phyloP scores from a whole-genome alignment of 2,113 vertebrate genomes.

The Daubentonia madagascariensis region DNA sequence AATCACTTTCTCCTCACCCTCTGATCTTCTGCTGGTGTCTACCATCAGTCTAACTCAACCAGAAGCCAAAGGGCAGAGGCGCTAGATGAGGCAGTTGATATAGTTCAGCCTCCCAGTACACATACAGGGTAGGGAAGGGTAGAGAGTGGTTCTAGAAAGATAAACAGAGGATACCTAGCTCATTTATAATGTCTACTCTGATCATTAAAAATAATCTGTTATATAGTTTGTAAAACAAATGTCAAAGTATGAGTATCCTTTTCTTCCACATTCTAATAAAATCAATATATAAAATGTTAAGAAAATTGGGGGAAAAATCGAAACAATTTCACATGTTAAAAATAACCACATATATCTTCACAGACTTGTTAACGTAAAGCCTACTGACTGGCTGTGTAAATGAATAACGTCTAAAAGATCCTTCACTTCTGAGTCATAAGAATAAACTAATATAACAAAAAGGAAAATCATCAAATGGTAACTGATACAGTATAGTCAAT shows the following conservation, averaged over 20 bases:
- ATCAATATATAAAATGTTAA: constrained; percentile 11
- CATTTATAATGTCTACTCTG: neutral
- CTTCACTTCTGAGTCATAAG: neutral
- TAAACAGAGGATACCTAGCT: neutral
- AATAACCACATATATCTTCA: constrained; percentile 10
- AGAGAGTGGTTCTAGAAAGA: neutral
- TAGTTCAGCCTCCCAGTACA: neutral
- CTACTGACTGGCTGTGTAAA: neutral
- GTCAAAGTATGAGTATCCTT: neutral
- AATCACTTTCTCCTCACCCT: neutral
- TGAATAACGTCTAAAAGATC: neutral
- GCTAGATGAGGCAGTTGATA: neutral
- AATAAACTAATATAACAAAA: constrained; percentile 34
- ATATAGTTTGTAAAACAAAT: neutral
- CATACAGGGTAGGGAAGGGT: neutral
- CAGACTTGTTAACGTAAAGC: neutral
- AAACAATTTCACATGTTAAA: neutral
- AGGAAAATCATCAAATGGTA: neutral
- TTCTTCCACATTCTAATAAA: neutral
- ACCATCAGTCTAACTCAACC: neutral
- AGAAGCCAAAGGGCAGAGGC: neutral
- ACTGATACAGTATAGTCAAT: neutral
- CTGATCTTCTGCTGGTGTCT: neutral
- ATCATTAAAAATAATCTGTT: neutral
- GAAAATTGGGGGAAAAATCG: neutral